Percentiles rank a stretch among this genome's conserved stretches.
These are phyloP conservation scores for Ceratoteleas bidentatus DNA, from an alignment of 1,140 invertebrate species.

Conservation along the genomic window DNA sequence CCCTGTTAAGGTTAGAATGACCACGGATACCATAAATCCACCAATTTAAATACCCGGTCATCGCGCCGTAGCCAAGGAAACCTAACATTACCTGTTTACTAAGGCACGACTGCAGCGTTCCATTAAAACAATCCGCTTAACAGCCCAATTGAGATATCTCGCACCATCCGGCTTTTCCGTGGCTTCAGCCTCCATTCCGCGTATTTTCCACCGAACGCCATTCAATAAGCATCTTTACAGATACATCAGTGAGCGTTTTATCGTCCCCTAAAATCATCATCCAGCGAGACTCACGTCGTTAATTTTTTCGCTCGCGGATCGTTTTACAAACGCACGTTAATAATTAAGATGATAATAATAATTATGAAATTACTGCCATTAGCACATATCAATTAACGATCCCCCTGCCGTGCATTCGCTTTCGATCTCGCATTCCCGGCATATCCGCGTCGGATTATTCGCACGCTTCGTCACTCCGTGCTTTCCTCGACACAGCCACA, in stretches of 20 bases:
- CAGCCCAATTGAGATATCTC: not conserved
- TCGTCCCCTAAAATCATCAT: conserved; percentile 43
- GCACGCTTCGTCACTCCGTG: conserved; percentile 68
- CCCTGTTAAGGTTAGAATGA: no score
- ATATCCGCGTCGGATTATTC: conserved; percentile 68
- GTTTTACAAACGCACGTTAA: conserved; percentile 46
- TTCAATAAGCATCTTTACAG: conserved; percentile 24
- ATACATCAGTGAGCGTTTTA: conserved; percentile 27
- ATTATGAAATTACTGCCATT: conserved; percentile 65
- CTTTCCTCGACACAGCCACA: conserved; percentile 47
- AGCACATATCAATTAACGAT: conserved; percentile 67
- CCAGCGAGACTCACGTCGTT: conserved; percentile 14
- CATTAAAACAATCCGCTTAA: not conserved
- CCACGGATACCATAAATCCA: no score
- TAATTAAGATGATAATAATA: conserved; percentile 65
- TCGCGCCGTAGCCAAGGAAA: no score
- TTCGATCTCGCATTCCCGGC: conserved; percentile 63
- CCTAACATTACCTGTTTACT: not conserved
- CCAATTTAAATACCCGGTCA: no score
- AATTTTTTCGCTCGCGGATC: conserved; percentile 32
- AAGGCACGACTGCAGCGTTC: not conserved
- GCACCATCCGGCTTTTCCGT: not conserved
- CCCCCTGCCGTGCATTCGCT: conserved; percentile 59
- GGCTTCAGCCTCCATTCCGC: not conserved
- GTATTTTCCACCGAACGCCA: not conserved